Percentiles rank a stretch among this genome's conserved stretches.
Conservation (phyloP, 2,113 vertebrate genomes). For the Bubo bubo region DNA sequence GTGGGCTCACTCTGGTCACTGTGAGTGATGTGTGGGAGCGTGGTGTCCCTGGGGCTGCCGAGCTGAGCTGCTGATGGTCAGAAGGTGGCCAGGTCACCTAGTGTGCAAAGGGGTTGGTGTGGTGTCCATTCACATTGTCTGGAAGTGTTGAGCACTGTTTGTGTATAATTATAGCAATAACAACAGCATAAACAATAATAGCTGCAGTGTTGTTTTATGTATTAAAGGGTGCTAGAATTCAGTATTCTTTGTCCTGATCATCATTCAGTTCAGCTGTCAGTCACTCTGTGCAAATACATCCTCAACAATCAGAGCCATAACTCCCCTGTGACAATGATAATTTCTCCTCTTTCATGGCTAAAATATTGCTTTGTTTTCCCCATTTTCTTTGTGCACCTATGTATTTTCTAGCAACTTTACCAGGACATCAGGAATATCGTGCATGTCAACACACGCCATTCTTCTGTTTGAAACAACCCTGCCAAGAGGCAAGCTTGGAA, state of each 20-base stretch:
- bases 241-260: background rate
- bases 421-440: background rate
- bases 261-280: background rate
- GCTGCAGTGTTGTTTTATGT: background rate
- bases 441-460: rapidly evolving
- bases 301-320: background rate
- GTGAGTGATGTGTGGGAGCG: rapidly evolving
- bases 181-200: background rate
- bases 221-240: background rate
- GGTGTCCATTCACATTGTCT: background rate
- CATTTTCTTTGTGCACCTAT: background rate
- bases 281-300: background rate
- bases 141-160: background rate
- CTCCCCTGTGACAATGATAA: background rate
- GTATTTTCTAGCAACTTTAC: background rate
- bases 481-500: background rate
- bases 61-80: background rate
- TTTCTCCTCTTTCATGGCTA: background rate
- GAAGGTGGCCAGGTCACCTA: rapidly evolving
- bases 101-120: background rate
- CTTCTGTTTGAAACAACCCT: background rate
- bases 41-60: background rate
- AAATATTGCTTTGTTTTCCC: background rate
- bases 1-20: background rate
- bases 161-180: background rate